Evolutionary conservation across 2,888 invertebrate species (phyloP).

Genomic region (Thera britannica): DNA sequence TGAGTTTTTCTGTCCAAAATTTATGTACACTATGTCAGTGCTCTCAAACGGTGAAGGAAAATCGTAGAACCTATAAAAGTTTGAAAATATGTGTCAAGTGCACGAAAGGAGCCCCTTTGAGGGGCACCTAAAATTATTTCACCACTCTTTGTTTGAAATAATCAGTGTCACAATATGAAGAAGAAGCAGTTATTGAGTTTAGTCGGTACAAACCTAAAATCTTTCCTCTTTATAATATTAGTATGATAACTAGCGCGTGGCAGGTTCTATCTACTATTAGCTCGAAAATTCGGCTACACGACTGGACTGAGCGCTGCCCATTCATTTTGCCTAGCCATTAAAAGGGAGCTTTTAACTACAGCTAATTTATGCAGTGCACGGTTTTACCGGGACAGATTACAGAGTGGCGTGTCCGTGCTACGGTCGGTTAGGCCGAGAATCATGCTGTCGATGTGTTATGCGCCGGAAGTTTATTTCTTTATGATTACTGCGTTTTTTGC

Average conservation of each 20-base stretch:
- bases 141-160: too few species aligned
- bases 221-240: too few species aligned
- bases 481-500: conserved; percentile 14
- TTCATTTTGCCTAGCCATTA: conserved; percentile 80
- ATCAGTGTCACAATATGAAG: too few species aligned
- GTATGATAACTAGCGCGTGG: conserved; percentile 15
- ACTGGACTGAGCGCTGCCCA: conserved; percentile 61
- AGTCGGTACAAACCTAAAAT: too few species aligned
- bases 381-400: conserved; percentile 78
- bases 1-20: too few species aligned
- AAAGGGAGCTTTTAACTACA: conserved; percentile 81
- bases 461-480: conserved; percentile 65
- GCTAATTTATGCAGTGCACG: conserved; percentile 80
- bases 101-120: too few species aligned
- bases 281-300: conserved; percentile 53
- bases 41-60: too few species aligned
- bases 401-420: conserved; percentile 70
- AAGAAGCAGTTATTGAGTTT: too few species aligned
- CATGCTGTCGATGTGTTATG: conserved; percentile 66
- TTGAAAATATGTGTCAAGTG: too few species aligned
- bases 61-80: too few species aligned
- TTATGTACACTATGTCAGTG: too few species aligned
- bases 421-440: conserved; percentile 61
- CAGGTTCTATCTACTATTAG: conserved; percentile 59
- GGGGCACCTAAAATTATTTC: too few species aligned